Conservation (phyloP, 2,113 vertebrate species). For the Andinoacara biseriatus region DNA sequence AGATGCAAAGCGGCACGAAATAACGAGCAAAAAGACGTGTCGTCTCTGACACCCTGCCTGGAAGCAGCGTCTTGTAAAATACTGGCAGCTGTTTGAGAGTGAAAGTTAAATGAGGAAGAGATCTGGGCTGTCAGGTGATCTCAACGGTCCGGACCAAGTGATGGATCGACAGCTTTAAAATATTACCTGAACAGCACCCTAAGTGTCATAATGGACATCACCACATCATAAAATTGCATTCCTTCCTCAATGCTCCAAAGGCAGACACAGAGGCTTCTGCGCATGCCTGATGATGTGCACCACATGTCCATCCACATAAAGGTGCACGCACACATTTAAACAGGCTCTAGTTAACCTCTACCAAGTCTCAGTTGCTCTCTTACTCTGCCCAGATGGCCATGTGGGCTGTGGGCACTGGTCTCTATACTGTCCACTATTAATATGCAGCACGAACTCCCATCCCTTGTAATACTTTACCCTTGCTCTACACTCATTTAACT, state of each 20-base stretch:
- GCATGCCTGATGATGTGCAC: slow-evolving; percentile 24
- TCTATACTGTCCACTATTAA: slow-evolving; percentile 40
- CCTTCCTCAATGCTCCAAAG: slow-evolving; percentile 47
- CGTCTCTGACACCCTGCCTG: slow-evolving; percentile 7
- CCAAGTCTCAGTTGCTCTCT: slow-evolving; percentile 44
- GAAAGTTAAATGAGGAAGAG: slow-evolving; percentile 36
- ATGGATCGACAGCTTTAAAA: slow-evolving; percentile 57
- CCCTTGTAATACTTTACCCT: slow-evolving; percentile 49
- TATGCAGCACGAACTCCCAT: slow-evolving; percentile 51
- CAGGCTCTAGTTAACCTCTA: slow-evolving; percentile 45
- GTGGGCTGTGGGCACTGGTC: slow-evolving; percentile 29
- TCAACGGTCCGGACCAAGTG: slow-evolving; percentile 13
- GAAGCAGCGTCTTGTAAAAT: slow-evolving; percentile 35
- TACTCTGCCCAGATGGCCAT: slow-evolving; percentile 51
- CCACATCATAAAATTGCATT: slow-evolving; percentile 58
- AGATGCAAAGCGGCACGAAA: slow-evolving; percentile 38
- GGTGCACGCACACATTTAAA: background rate
- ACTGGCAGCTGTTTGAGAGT: slow-evolving; percentile 46
- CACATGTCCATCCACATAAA: background rate
- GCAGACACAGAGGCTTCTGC: slow-evolving; percentile 22
- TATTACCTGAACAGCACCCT: slow-evolving; percentile 42
- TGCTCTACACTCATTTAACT: slow-evolving; percentile 44
- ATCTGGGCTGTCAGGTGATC: slow-evolving; percentile 5
- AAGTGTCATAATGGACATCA: slow-evolving; percentile 62
- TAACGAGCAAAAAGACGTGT: slow-evolving; percentile 33